Percentiles rank a stretch among this genome's conserved stretches.
These are phyloP conservation scores for Sceloporus undulatus DNA, from an alignment of 2,113 vertebrate species.

Conservation along the genomic window DNA sequence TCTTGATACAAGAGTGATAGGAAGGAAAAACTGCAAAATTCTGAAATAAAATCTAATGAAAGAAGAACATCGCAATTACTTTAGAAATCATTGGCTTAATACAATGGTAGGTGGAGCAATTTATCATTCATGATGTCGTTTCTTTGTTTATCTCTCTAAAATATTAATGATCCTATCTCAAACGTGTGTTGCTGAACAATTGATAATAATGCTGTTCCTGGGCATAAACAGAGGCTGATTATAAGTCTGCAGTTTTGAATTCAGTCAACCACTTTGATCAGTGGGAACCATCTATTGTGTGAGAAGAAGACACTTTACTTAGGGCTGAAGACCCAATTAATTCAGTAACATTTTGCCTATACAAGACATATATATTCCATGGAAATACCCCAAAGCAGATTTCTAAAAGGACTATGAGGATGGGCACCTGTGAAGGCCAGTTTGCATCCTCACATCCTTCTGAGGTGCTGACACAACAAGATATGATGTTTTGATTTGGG, in stretches of 20 bases:
- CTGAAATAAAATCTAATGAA: slow-evolving; percentile 42
- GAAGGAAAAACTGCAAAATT: slow-evolving; percentile 16
- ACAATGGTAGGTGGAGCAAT: slow-evolving; percentile 15
- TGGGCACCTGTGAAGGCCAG: too few species aligned
- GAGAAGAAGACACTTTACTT: slow-evolving; percentile 56
- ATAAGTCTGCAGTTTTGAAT: slow-evolving; percentile 63
- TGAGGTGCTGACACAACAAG: too few species aligned
- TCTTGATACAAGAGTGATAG: background rate
- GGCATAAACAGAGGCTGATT: slow-evolving; percentile 45
- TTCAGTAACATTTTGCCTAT: background rate
- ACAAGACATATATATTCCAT: background rate
- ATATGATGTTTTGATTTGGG: too few species aligned
- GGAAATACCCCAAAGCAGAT: background rate
- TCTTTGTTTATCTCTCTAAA: slow-evolving; percentile 70
- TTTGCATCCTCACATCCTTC: too few species aligned
- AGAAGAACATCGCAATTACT: slow-evolving; percentile 16
- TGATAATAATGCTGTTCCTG: slow-evolving; percentile 54
- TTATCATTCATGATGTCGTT: slow-evolving; percentile 62
- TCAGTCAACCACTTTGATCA: slow-evolving; percentile 43
- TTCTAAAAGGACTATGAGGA: background rate
- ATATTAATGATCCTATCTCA: slow-evolving; percentile 72
- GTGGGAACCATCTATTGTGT: slow-evolving; percentile 67
- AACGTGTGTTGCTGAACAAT: slow-evolving; percentile 67
- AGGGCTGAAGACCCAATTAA: background rate
- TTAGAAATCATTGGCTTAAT: slow-evolving; percentile 41